Percentiles rank a stretch among this genome's conserved stretches.
Evolutionary conservation across 2,888 invertebrate species (phyloP).

Genomic region (Balanococcus diminutus): DNA sequence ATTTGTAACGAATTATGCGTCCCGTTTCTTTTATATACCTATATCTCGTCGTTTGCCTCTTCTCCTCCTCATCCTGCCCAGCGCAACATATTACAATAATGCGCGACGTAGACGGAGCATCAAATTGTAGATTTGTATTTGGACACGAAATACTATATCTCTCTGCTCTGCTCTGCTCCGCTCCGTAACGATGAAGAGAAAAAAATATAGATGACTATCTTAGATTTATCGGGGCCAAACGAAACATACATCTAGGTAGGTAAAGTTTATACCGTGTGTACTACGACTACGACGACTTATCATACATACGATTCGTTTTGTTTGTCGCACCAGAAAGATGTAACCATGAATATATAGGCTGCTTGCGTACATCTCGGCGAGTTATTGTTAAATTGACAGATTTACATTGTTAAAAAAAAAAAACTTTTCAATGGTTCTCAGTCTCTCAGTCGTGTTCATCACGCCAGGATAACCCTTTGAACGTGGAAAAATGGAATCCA

Average conservation of each 20-base stretch:
- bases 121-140: neutral
- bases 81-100: neutral
- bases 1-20: constrained; percentile 53
- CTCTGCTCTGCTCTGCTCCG: too few species aligned
- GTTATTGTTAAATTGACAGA: constrained; percentile 50
- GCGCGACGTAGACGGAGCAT: neutral
- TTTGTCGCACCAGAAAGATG: neutral
- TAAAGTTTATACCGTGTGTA: constrained; percentile 43
- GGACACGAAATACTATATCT: neutral
- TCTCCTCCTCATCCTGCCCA: neutral
- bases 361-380: neutral
- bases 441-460: neutral
- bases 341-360: neutral
- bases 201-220: constrained; percentile 44
- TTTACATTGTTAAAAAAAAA: constrained; percentile 2
- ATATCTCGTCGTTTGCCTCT: neutral
- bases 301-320: constrained; percentile 31
- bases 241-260: too few species aligned
- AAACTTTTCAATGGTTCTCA: neutral
- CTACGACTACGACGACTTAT: constrained; percentile 43
- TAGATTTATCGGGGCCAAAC: constrained; percentile 33
- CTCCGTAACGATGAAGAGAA: neutral
- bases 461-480: neutral
- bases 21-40: neutral
- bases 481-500: neutral